These are phyloP conservation scores for Limnephilus marmoratus DNA, from an alignment of 2,888 invertebrate genomes.

Conservation along the genomic window DNA sequence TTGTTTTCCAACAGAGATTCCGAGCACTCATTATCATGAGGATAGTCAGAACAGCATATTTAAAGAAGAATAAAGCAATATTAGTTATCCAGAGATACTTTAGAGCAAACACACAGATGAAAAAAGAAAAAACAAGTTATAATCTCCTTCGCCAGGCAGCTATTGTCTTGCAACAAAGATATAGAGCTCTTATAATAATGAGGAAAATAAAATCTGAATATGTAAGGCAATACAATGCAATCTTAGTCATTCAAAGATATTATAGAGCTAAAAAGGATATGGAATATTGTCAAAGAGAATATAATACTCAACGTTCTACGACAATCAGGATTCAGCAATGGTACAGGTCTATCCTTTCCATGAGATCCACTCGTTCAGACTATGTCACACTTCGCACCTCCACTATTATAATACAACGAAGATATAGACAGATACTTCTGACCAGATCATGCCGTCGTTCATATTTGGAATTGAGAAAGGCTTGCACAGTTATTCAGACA, in stretches of 20 bases:
- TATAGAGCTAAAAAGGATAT: constrained; percentile 69
- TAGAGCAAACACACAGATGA: constrained; percentile 66
- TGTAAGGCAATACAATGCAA: constrained; percentile 60
- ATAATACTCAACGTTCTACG: constrained; percentile 49
- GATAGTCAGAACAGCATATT: constrained; percentile 67
- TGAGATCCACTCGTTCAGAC: constrained; percentile 66
- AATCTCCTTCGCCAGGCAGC: constrained; percentile 67
- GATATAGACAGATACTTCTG: constrained; percentile 53
- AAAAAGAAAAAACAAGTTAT: constrained; percentile 59
- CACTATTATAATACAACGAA: constrained; percentile 41
- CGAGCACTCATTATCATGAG: constrained; percentile 56
- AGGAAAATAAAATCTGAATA: constrained; percentile 67
- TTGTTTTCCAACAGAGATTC: constrained; percentile 68
- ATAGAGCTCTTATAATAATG: constrained; percentile 59
- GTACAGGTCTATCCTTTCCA: constrained; percentile 66
- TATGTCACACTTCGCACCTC: constrained; percentile 28
- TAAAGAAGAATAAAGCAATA: constrained; percentile 59
- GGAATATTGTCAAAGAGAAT: constrained; percentile 35
- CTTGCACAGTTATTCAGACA: constrained; percentile 73
- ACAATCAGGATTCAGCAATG: constrained; percentile 68
- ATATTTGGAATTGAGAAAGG: constrained; percentile 70
- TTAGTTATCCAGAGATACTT: constrained; percentile 61
- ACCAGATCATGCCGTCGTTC: constrained; percentile 66
- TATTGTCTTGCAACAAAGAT: constrained; percentile 68
- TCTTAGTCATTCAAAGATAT: constrained; percentile 28